A percentile compares a stretch with the other conserved stretches of the same genome.
Conservation (phyloP, 2,888 invertebrate genomes). For the Erynnis tages region DNA sequence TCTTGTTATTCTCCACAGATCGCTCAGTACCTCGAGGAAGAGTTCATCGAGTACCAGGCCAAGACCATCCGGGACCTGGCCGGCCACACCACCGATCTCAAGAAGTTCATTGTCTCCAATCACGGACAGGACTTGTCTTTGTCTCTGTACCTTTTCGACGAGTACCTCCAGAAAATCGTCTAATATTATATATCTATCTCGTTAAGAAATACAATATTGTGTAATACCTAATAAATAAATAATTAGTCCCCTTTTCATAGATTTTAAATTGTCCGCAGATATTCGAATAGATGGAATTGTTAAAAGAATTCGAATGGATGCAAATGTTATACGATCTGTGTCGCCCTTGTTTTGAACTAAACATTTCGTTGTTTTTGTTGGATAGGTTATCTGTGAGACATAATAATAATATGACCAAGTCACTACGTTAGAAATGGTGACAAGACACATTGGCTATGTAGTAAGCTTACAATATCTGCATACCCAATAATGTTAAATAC, state of each 20-base stretch:
- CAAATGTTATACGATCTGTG: no score
- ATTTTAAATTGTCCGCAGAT: background rate
- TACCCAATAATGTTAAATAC: no score
- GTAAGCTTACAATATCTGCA: no score
- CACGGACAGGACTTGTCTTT: slow-evolving; percentile 82
- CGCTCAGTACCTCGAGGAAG: slow-evolving; percentile 88
- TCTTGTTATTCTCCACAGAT: slow-evolving; percentile 74
- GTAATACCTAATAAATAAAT: background rate
- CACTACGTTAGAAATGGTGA: no score
- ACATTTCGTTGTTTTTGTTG: no score
- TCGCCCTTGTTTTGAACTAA: no score
- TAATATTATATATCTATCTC: slow-evolving; percentile 41
- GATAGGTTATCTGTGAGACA: no score
- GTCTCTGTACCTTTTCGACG: slow-evolving; percentile 88
- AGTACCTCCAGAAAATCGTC: slow-evolving; percentile 75
- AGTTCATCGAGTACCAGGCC: slow-evolving; percentile 87
- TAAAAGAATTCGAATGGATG: no score
- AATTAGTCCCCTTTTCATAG: background rate
- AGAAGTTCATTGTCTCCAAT: slow-evolving; percentile 81
- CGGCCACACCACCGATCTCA: slow-evolving; percentile 88
- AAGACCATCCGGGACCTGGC: slow-evolving; percentile 85
- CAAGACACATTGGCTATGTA: no score
- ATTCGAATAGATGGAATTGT: no score
- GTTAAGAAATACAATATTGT: background rate
- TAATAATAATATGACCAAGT: no score